phyloP scores from a whole-genome alignment of 92 coral and sea anemone genomes.

The Heliopora coerulea region DNA sequence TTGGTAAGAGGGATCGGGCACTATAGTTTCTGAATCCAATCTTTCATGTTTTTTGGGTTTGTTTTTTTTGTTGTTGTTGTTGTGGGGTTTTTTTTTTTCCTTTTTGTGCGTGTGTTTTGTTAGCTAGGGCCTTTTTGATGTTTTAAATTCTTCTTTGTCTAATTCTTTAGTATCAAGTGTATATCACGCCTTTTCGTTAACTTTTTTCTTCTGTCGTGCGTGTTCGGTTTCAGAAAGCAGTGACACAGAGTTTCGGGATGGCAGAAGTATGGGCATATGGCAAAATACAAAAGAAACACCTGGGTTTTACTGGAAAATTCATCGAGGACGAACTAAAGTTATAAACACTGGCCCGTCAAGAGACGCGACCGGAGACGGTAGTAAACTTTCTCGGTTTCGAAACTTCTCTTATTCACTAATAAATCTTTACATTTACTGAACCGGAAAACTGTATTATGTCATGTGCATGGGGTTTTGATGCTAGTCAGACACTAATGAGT shows the following conservation, averaged over 20 bases:
- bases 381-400: not conserved
- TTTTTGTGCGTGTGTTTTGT: too few species aligned
- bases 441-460: too few species aligned
- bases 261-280: slow-evolving; percentile 24
- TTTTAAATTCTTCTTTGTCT: not conserved
- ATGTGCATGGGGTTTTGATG: too few species aligned
- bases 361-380: slow-evolving; percentile 37
- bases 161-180: not conserved
- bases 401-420: too few species aligned
- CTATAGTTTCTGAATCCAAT: too few species aligned
- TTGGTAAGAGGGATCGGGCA: too few species aligned
- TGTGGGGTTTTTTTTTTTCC: too few species aligned
- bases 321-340: not conserved
- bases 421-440: too few species aligned
- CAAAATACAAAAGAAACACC: not conserved
- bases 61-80: too few species aligned
- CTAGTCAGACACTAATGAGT: too few species aligned
- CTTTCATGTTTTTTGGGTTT: too few species aligned
- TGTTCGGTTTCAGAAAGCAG: not conserved
- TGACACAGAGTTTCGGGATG: slow-evolving; percentile 28
- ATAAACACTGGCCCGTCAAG: not conserved
- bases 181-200: not conserved
- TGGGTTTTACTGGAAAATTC: slow-evolving; percentile 20
- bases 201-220: not conserved
- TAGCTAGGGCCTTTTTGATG: not conserved